Evolutionary conservation across 1,140 invertebrate species (phyloP).

Genomic region (Cherax destructor): DNA sequence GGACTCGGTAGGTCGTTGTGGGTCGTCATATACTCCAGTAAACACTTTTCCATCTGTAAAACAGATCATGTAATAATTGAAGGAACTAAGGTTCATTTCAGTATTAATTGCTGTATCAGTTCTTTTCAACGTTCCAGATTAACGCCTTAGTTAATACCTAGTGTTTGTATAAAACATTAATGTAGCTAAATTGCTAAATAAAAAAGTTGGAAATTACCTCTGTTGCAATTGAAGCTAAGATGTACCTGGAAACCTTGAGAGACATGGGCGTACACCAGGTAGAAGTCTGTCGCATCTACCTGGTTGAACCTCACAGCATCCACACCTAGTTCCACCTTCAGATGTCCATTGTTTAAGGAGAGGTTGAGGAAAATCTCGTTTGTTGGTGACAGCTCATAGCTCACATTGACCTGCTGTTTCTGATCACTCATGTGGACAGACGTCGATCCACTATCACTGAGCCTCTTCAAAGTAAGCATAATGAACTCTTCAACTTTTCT

Average conservation of each 20-base stretch:
- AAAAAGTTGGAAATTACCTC: not conserved
- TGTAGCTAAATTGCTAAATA: too few species aligned
- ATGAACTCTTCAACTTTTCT: not conserved
- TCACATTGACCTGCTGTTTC: not conserved
- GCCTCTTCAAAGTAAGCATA: not conserved
- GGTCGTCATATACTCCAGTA: too few species aligned
- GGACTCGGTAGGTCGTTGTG: too few species aligned
- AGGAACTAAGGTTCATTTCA: too few species aligned
- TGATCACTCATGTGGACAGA: too few species aligned
- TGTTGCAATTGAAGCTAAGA: not conserved
- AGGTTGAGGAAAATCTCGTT: not conserved
- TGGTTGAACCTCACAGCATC: not conserved
- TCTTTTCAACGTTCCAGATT: too few species aligned
- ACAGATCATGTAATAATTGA: too few species aligned
- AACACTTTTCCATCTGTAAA: too few species aligned
- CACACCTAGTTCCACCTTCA: not conserved
- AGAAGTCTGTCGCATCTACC: not conserved
- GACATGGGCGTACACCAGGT: not conserved
- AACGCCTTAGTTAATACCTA: too few species aligned
- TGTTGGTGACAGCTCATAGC: not conserved
- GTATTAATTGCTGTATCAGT: too few species aligned
- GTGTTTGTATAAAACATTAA: too few species aligned
- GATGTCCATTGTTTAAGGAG: not conserved
- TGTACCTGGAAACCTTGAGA: not conserved
- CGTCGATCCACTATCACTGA: not conserved